Percentiles rank a stretch among this genome's conserved stretches.
These are phyloP conservation scores for Drosophila tristis DNA, from an alignment of 1,140 invertebrate genomes.

Conservation along the genomic window DNA sequence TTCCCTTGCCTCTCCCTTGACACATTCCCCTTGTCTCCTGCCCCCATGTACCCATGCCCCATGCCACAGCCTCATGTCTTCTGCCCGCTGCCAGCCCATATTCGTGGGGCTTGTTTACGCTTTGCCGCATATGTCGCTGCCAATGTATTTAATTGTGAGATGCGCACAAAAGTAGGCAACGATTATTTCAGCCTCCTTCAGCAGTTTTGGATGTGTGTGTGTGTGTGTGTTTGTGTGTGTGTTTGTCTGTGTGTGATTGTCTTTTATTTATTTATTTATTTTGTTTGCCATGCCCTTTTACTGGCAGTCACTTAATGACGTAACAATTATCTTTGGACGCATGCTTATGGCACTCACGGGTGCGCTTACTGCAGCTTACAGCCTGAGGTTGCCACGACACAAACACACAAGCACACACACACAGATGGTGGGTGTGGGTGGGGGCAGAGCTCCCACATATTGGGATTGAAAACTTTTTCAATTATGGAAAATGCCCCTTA, in stretches of 20 bases:
- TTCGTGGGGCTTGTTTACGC: constrained; percentile 66
- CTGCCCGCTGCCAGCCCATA: not conserved
- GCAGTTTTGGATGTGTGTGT: not conserved
- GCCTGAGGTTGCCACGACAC: constrained; percentile 50
- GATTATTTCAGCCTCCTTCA: constrained; percentile 42
- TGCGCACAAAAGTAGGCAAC: constrained; percentile 65
- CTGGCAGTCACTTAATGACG: constrained; percentile 70
- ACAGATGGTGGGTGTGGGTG: not conserved
- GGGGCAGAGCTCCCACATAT: constrained; percentile 32
- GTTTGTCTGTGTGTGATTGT: constrained; percentile 40
- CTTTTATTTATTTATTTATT: constrained; percentile 53
- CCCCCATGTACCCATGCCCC: no score
- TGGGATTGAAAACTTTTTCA: constrained; percentile 50
- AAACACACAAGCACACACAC: constrained; percentile 1
- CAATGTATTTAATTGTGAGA: constrained; percentile 75
- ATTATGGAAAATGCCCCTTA: constrained; percentile 38
- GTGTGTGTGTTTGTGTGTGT: no score
- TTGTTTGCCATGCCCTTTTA: constrained; percentile 49
- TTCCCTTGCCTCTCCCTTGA: not conserved
- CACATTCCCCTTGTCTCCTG: no score
- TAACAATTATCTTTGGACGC: constrained; percentile 79
- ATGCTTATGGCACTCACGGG: constrained; percentile 72
- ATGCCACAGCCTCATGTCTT: no score
- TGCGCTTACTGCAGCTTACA: constrained; percentile 62
- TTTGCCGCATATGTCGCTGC: constrained; percentile 76